Conservation (phyloP, 2,797 vertebrate species). For the Chiloscyllium punctatum region DNA sequence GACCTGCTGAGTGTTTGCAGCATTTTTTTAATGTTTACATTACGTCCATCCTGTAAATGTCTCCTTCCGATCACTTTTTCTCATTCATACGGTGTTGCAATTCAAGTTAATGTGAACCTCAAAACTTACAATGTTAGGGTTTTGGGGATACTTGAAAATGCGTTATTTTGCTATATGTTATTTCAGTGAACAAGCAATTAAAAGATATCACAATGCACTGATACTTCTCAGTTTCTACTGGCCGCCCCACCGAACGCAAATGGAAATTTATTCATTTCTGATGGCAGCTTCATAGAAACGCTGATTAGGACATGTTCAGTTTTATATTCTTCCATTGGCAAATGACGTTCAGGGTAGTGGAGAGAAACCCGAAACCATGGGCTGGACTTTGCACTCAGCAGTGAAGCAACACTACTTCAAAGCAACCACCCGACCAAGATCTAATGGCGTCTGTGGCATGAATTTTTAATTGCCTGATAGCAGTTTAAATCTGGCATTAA, state of each 20-base stretch:
- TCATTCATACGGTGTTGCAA: background rate
- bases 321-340: background rate
- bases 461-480: background rate
- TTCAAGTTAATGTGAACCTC: no score
- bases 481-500: background rate
- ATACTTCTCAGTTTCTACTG: background rate
- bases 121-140: background rate
- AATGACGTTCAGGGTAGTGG: background rate
- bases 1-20: background rate
- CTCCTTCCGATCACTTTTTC: background rate
- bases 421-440: background rate
- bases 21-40: background rate
- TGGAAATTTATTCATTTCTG: background rate
- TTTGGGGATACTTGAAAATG: background rate
- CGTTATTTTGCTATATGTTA: background rate
- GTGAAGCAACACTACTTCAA: background rate
- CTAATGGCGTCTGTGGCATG: background rate
- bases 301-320: background rate
- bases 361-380: background rate
- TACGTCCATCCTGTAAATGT: background rate
- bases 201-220: background rate
- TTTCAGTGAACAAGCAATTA: background rate
- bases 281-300: background rate
- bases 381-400: background rate
- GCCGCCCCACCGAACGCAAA: background rate